These are phyloP conservation scores for Rhinopomastus cyanomelas DNA, from an alignment of 2,113 vertebrate species.

Conservation along the genomic window DNA sequence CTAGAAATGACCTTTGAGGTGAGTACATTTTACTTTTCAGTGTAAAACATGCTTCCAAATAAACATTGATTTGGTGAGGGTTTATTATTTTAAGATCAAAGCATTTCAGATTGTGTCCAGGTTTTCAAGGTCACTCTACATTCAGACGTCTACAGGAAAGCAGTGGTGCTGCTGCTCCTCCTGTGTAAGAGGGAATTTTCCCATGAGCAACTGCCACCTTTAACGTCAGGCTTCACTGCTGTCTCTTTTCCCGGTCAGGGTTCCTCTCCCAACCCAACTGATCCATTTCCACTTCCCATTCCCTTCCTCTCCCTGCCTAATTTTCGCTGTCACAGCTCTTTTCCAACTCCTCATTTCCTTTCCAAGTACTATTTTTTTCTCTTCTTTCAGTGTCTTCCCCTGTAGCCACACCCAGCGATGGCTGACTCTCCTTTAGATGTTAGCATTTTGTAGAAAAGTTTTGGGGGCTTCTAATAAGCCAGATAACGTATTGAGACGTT, in stretches of 20 bases:
- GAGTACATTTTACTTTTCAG: background rate
- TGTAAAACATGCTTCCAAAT: background rate
- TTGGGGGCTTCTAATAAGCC: background rate
- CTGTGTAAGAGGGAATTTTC: background rate
- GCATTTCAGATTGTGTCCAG: background rate
- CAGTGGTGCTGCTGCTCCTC: background rate
- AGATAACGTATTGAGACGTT: background rate
- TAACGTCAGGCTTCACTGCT: background rate
- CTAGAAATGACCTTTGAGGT: constrained; percentile 98
- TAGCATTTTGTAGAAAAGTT: background rate
- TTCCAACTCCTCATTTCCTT: background rate
- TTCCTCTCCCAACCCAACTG: background rate
- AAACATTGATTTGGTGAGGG: background rate
- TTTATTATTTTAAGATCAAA: background rate
- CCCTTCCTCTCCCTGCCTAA: background rate
- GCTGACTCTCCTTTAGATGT: background rate
- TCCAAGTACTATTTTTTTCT: background rate
- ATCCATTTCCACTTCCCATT: accelerated
- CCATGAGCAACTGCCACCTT: background rate
- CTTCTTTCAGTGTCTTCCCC: background rate
- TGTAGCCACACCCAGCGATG: background rate
- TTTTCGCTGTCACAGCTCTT: background rate
- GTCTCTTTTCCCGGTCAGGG: background rate
- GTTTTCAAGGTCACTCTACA: background rate
- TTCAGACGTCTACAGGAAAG: background rate